Percentiles rank a stretch among this genome's conserved stretches.
Conservation (phyloP, 2,797 vertebrate genomes). For the Myripristis jacobus region DNA sequence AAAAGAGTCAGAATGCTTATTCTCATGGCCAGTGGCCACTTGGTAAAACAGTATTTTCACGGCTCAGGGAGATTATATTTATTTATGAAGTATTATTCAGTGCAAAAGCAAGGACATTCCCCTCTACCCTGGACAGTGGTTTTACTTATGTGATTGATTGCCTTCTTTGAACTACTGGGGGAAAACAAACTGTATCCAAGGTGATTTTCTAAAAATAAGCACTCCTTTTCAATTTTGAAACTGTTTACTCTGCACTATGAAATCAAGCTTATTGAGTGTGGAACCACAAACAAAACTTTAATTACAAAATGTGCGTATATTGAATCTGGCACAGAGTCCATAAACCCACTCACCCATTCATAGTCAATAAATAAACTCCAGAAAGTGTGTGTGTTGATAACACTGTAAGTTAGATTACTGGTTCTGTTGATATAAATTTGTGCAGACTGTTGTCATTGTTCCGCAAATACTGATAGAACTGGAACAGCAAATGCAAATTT, state of each 20-base stretch:
- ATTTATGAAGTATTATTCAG: background rate
- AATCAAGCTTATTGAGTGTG: constrained; percentile 22
- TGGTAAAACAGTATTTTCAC: background rate
- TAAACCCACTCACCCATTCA: constrained; percentile 40
- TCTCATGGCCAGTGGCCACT: constrained; percentile 14
- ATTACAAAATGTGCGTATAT: constrained; percentile 47
- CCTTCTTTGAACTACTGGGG: background rate
- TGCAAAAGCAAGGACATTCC: background rate
- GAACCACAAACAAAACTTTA: constrained; percentile 41
- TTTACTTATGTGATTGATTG: background rate
- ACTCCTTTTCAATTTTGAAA: constrained; percentile 9
- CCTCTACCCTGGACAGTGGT: background rate
- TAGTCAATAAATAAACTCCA: constrained; percentile 32
- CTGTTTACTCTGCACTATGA: background rate
- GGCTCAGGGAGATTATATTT: background rate
- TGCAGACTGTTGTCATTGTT: background rate
- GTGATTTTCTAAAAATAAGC: background rate
- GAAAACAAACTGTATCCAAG: background rate
- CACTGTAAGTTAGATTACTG: constrained; percentile 14
- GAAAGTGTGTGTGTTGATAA: constrained; percentile 34
- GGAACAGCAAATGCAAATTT: constrained; percentile 8
- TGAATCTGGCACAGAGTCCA: constrained; percentile 36
- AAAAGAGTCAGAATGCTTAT: constrained; percentile 35
- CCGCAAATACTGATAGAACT: constrained; percentile 5
- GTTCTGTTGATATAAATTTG: constrained; percentile 36